Evolutionary conservation across 2,797 vertebrate species (phyloP).

Genomic region (Tarsius wallacei): DNA sequence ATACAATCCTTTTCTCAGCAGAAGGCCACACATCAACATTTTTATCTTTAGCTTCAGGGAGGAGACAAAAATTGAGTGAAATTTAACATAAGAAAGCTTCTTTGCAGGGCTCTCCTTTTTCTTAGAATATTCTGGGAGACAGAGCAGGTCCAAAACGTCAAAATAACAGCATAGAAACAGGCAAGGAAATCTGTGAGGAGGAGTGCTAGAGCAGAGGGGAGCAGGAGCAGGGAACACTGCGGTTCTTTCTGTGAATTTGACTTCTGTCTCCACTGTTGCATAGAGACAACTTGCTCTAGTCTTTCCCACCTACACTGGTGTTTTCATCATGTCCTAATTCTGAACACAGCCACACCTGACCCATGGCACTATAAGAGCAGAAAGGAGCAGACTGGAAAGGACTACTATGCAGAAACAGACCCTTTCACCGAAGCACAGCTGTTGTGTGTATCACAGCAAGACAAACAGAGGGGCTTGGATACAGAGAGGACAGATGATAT

Average conservation of each 20-base stretch:
- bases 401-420: neutral
- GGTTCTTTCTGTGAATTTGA: neutral
- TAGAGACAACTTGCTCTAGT: neutral
- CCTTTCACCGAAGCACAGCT: neutral
- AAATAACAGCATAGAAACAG: neutral
- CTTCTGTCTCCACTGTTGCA: neutral
- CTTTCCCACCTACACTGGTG: neutral
- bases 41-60: constrained; percentile 13
- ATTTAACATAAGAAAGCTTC: constrained; percentile 20
- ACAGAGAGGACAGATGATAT: neutral
- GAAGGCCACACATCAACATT: neutral
- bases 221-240: neutral
- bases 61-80: neutral
- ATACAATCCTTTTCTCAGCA: neutral
- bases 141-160: neutral
- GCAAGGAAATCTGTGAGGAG: neutral
- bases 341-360: neutral
- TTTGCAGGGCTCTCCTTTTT: neutral
- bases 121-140: neutral
- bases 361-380: neutral
- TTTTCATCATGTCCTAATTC: neutral
- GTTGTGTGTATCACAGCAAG: neutral
- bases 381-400: neutral
- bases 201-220: neutral
- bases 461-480: fast-evolving